Conservation (phyloP, 2,888 invertebrate genomes). For the Neria commutata region DNA sequence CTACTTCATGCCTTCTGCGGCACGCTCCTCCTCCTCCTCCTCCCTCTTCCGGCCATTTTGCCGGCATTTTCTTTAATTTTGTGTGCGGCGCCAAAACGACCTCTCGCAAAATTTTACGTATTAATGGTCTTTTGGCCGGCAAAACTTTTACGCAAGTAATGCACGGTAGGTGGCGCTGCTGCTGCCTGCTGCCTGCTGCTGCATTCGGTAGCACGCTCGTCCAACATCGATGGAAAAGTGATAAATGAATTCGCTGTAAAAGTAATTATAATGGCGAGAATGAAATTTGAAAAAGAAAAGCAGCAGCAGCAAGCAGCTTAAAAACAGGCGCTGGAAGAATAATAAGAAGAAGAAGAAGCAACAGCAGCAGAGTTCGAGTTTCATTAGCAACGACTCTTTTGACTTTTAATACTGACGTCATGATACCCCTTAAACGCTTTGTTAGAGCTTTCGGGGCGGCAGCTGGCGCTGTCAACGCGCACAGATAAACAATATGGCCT, state of each 20-base stretch:
- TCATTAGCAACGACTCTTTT: not conserved
- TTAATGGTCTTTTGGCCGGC: constrained; percentile 4
- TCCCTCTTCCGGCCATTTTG: not conserved
- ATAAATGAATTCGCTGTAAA: constrained; percentile 54
- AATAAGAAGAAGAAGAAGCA: too few relatives aligned
- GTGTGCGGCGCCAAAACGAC: not conserved
- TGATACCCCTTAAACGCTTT: too few relatives aligned
- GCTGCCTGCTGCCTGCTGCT: not conserved
- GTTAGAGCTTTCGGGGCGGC: not conserved
- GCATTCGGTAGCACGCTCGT: not conserved
- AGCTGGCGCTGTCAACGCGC: not conserved
- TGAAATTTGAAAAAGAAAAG: not conserved
- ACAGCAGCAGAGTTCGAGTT: too few relatives aligned
- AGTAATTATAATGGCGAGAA: constrained; percentile 42
- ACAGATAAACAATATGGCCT: not conserved
- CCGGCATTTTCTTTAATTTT: not conserved
- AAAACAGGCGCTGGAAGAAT: too few relatives aligned
- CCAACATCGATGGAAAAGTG: constrained; percentile 37
- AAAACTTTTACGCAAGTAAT: constrained; percentile 4
- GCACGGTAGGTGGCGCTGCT: not conserved
- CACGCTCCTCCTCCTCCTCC: not conserved
- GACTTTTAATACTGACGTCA: not conserved
- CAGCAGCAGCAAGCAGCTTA: too few relatives aligned
- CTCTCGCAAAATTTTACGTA: constrained; percentile 1
- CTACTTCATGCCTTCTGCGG: not conserved